Base-by-base conservation (phyloP, 2,113 vertebrate genomes). In the Oncorhynchus clarkii region DNA sequence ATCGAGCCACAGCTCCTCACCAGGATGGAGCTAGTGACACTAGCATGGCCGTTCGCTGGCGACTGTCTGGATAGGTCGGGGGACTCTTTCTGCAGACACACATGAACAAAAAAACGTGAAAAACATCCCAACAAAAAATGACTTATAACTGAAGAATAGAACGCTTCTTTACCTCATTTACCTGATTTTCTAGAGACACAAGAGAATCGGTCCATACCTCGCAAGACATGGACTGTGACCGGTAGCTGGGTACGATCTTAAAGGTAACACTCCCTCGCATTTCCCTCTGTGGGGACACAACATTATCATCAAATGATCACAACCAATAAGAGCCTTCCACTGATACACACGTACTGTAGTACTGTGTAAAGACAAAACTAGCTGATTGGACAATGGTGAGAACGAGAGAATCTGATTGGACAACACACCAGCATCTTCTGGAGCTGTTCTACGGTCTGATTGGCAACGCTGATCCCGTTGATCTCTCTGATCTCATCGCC, bases 221-320 rank as follows among this genome's bases (percentile, higher is more conserved):
- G 92, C 95, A 97, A 74, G 97, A 97, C 49, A 96, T 95, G 59
- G 97, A 98, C 14, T 99, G 97, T 4, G 93, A 96, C 72, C 97
- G 95, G 68, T 99, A 99, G 90, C 98, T 98, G 81, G 98, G 98
- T 67, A 99, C 98, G 74, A 99, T 99, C 95, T 99, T 99, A 91
- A 99, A 99, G 73, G 98, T 99, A 84, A 99, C 99, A 87, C 98
- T 99, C 18, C 98, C 97, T 82, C 98, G 94, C 98, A 99, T 99
- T 91, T 99, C 98, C 85, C 95, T 95, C 98, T 99, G 93, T 29
- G 14, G 74, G 26, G 66, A 16, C 29, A 18, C 26, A 24, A 14
- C 11, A 14, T 18, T 16, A 18, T 54, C 14, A 18, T 18, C 39
- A 45, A 45, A 45, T 11, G 39, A 11, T 45, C 39, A 45, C 39